A percentile compares a stretch with the other conserved stretches of the same genome.
phyloP scores from a whole-genome alignment of 2,113 vertebrate species.

The Silurus asotus region DNA sequence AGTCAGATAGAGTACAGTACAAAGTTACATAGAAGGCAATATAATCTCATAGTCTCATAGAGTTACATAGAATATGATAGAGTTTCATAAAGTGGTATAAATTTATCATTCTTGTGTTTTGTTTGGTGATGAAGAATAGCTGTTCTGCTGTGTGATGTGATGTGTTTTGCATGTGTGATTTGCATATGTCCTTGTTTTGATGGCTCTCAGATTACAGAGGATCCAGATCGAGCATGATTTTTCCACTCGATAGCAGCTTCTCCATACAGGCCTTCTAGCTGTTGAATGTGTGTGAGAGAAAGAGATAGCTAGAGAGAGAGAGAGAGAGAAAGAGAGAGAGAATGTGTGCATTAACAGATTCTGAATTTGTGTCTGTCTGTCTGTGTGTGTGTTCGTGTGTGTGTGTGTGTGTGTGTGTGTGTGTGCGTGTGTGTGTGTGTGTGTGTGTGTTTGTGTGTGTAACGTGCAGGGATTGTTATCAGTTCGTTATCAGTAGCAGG shows the following conservation, averaged over 20 bases:
- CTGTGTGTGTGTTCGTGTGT: no score
- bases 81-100: not conserved
- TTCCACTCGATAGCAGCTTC: constrained; percentile 41
- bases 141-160: not conserved
- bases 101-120: not conserved
- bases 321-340: not conserved
- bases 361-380: no score
- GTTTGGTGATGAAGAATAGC: not conserved
- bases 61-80: not conserved
- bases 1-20: not conserved
- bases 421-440: constrained; percentile 1
- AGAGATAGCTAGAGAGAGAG: not conserved
- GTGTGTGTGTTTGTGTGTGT: not conserved
- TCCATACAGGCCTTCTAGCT: constrained; percentile 12
- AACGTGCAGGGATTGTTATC: constrained; percentile 36
- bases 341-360: not conserved
- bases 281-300: not conserved
- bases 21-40: not conserved
- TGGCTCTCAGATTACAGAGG: constrained; percentile 52
- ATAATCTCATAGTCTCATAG: not conserved
- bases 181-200: constrained; percentile 62
- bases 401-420: not conserved
- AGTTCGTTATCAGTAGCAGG: constrained; percentile 27
- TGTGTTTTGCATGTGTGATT: constrained; percentile 69
- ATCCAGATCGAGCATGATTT: constrained; percentile 37